Evolutionary conservation across 2,797 vertebrate genomes (phyloP).

Genomic region (Apogon talboti): DNA sequence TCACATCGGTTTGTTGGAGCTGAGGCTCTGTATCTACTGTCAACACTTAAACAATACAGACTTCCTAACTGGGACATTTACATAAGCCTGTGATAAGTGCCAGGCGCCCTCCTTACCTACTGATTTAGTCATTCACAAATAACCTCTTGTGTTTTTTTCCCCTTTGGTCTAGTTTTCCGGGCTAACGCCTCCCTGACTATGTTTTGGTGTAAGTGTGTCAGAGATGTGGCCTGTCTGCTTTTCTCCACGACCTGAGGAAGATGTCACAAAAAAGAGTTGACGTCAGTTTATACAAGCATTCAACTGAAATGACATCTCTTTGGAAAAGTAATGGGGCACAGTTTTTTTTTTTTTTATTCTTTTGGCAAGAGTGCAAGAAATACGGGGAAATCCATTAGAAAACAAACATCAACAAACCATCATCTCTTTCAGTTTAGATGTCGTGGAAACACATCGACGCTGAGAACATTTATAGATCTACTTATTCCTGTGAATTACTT

Average conservation of each 20-base stretch:
- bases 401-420: no score
- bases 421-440: no score
- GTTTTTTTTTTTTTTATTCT: neutral
- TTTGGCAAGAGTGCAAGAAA: neutral
- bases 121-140: neutral
- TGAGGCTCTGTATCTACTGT: neutral
- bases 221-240: neutral
- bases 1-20: neutral
- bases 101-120: conserved; percentile 2
- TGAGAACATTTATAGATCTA: no score
- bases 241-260: neutral
- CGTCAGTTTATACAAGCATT: neutral
- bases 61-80: conserved; percentile 13
- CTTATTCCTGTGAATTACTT: no score
- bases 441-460: no score
- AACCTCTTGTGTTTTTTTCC: conserved; percentile 3
- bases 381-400: neutral
- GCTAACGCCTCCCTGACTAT: neutral
- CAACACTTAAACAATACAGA: neutral
- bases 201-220: conserved; percentile 2
- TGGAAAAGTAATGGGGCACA: no score
- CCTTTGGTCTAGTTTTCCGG: conserved; percentile 24
- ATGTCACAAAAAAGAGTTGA: neutral
- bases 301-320: no score
- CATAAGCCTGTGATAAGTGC: neutral